Percentiles rank a stretch among this genome's conserved stretches.
phyloP scores from a whole-genome alignment of 1,140 invertebrate genomes.

The Drosophila lini region DNA sequence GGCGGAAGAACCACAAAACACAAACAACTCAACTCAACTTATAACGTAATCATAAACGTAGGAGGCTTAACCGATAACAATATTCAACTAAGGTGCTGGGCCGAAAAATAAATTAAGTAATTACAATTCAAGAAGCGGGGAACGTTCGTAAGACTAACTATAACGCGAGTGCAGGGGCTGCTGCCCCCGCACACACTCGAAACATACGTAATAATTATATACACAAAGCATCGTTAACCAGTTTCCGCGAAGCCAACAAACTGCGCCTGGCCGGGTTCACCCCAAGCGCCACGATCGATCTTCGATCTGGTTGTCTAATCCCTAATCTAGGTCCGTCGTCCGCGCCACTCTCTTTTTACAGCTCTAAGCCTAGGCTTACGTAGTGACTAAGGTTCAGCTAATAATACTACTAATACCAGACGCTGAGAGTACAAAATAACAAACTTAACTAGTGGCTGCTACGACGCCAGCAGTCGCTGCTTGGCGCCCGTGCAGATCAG shows the following conservation, averaged over 20 bases:
- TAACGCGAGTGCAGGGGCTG: slow-evolving; percentile 16
- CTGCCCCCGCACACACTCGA: slow-evolving; percentile 25
- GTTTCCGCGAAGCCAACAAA: slow-evolving; percentile 44
- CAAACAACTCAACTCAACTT: slow-evolving; percentile 39
- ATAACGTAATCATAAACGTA: slow-evolving; percentile 39
- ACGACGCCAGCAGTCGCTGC: slow-evolving; percentile 67
- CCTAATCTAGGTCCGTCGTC: slow-evolving; percentile 26
- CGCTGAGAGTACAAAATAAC: slow-evolving; percentile 66
- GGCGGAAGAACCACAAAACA: slow-evolving; percentile 18
- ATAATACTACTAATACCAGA: slow-evolving; percentile 69
- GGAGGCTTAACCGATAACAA: slow-evolving; percentile 39
- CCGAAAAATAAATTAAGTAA: slow-evolving; percentile 48
- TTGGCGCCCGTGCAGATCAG: slow-evolving; percentile 48
- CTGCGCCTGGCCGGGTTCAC: slow-evolving; percentile 25
- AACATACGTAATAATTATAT: slow-evolving; percentile 22
- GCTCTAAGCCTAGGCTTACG: slow-evolving; percentile 56
- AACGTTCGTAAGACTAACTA: slow-evolving; percentile 35
- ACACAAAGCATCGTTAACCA: slow-evolving; percentile 45
- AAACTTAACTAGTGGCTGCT: slow-evolving; percentile 74
- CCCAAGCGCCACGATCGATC: slow-evolving; percentile 2
- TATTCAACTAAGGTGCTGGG: slow-evolving; percentile 32
- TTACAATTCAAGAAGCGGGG: slow-evolving; percentile 34
- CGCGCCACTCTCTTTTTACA: slow-evolving; percentile 32
- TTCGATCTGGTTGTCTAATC: slow-evolving; percentile 31
- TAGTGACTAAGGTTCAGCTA: slow-evolving; percentile 67